These are phyloP conservation scores for Euplexia lucipara DNA, from an alignment of 2,888 invertebrate species.

Conservation along the genomic window DNA sequence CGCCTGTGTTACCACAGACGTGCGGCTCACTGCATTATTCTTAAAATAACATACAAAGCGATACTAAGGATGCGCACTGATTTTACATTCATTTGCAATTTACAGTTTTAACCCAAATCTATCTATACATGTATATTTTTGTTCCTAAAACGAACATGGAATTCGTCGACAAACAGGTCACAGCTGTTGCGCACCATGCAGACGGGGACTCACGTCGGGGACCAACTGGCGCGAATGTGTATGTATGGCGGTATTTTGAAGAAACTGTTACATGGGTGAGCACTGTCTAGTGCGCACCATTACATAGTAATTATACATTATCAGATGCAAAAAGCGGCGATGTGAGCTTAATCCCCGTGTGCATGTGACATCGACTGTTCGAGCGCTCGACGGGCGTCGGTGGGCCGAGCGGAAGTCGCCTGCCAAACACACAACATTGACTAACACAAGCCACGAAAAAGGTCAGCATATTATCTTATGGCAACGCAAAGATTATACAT, in stretches of 20 bases:
- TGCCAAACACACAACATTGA: constrained; percentile 62
- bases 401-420: constrained; percentile 20
- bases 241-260: not conserved
- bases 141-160: constrained; percentile 24
- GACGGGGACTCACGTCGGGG: constrained; percentile 14
- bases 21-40: constrained; percentile 44
- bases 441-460: constrained; percentile 71
- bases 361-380: constrained; percentile 17
- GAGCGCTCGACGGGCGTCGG: constrained; percentile 15
- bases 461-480: constrained; percentile 66
- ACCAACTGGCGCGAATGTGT: not conserved
- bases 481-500: constrained; percentile 34
- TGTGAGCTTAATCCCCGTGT: constrained; percentile 13
- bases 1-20: too few species aligned
- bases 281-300: too few species aligned
- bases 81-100: constrained; percentile 56
- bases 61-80: constrained; percentile 67
- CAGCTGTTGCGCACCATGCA: constrained; percentile 35
- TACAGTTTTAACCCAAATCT: constrained; percentile 27
- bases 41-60: constrained; percentile 73
- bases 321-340: constrained; percentile 15
- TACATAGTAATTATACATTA: constrained; percentile 19
- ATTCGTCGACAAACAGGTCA: constrained; percentile 26
- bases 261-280: constrained; percentile 12
- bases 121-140: not conserved